Evolutionary conservation across 1,140 invertebrate genomes (phyloP).

Genomic region (Zaprionus capensis): DNA sequence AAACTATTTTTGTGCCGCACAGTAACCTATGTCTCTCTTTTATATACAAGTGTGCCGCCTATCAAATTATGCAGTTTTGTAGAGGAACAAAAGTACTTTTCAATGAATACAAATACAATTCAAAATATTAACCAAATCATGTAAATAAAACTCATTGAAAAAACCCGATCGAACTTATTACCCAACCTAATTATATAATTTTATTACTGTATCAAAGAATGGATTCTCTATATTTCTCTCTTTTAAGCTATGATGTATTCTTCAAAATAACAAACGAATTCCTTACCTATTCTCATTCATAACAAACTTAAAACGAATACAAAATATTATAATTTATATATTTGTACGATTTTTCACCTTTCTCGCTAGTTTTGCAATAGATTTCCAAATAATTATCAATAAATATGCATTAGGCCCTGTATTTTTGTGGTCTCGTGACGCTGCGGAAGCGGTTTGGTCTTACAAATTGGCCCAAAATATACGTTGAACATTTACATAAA

Average conservation of each 20-base stretch:
- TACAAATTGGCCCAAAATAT: slow-evolving; percentile 6
- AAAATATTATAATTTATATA: background rate
- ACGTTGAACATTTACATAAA: slow-evolving; percentile 12
- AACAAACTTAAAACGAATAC: background rate
- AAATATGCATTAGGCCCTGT: slow-evolving; percentile 55
- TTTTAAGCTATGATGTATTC: background rate
- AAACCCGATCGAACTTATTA: too few species aligned
- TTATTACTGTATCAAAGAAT: background rate
- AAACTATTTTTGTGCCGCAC: too few species aligned
- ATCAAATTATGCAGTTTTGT: too few species aligned
- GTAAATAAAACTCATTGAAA: too few species aligned
- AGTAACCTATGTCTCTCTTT: too few species aligned
- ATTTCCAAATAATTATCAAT: slow-evolving; percentile 43
- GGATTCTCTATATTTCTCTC: too few species aligned
- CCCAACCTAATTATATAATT: too few species aligned
- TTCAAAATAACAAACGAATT: background rate
- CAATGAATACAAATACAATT: too few species aligned
- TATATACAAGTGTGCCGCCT: too few species aligned
- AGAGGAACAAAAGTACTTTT: too few species aligned
- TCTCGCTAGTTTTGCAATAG: slow-evolving; percentile 34
- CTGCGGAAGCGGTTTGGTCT: slow-evolving; percentile 31
- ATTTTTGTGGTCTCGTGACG: slow-evolving; percentile 28
- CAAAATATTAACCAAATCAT: too few species aligned
- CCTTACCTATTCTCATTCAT: background rate
- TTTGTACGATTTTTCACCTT: background rate